Evolutionary conservation across 64 coral and sea anemone genomes (phyloP).

Genomic region (Pocillopora verrucosa): DNA sequence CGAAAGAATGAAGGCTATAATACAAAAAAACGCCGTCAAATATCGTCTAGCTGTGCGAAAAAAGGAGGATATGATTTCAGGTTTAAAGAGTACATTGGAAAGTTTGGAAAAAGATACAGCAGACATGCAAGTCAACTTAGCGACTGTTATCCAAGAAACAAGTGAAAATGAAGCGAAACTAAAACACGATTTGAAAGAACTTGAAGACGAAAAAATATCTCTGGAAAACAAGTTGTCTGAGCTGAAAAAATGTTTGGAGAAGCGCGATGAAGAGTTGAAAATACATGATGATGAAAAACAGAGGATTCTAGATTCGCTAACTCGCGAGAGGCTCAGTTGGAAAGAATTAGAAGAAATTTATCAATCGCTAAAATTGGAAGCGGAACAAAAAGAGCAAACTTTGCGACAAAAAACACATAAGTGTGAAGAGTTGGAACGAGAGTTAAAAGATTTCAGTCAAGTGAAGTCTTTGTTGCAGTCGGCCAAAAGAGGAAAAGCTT

Average conservation of each 20-base stretch:
- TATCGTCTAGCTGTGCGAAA: neutral
- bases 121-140: conserved; percentile 39
- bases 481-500: neutral
- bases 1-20: conserved; percentile 31
- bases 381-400: neutral
- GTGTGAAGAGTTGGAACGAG: neutral
- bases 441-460: conserved; percentile 1
- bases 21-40: conserved; percentile 44
- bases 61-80: conserved; percentile 27
- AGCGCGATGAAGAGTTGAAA: neutral
- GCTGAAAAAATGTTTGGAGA: conserved; percentile 1
- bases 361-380: neutral
- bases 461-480: neutral
- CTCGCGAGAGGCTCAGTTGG: neutral
- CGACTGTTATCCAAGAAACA: conserved; percentile 1
- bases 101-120: neutral
- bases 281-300: neutral
- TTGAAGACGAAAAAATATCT: neutral
- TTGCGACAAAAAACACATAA: neutral
- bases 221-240: neutral
- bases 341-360: neutral
- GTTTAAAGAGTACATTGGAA: neutral
- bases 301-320: neutral
- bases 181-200: neutral
- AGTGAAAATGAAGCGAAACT: conserved; percentile 21